These are phyloP conservation scores for Cebidichthys violaceus DNA, from an alignment of 2,113 vertebrate species.

Conservation along the genomic window DNA sequence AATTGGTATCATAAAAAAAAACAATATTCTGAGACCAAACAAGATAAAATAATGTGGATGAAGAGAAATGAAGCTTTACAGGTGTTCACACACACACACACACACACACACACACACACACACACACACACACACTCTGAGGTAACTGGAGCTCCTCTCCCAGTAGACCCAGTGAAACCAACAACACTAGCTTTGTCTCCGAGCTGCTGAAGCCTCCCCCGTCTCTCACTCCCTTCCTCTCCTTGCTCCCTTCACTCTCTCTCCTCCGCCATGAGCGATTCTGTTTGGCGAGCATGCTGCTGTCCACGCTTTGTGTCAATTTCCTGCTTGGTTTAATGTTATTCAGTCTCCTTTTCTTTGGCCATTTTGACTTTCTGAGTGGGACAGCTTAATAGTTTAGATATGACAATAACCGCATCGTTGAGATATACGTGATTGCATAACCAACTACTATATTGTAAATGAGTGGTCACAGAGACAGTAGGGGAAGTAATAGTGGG, in stretches of 20 bases:
- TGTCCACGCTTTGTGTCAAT: too few species aligned
- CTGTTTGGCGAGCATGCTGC: too few species aligned
- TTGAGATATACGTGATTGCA: neutral
- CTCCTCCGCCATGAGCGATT: neutral
- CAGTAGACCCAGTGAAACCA: slow-evolving; percentile 54
- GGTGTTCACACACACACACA: slow-evolving; percentile 9
- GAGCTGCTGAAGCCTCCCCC: slow-evolving; percentile 4
- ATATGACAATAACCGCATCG: neutral
- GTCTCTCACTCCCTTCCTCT: neutral
- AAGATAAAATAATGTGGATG: too few species aligned
- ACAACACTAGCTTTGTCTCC: slow-evolving; percentile 59
- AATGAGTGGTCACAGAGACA: neutral
- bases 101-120: too few species aligned
- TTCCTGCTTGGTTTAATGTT: too few species aligned
- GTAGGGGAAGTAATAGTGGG: too few species aligned
- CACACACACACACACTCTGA: neutral
- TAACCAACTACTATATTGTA: neutral
- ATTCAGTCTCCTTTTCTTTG: too few species aligned
- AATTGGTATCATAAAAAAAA: neutral
- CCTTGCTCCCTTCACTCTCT: neutral
- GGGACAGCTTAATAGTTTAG: too few species aligned
- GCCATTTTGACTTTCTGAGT: too few species aligned
- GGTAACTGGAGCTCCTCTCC: slow-evolving; percentile 50
- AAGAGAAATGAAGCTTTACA: neutral
- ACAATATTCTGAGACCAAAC: neutral